Base-by-base conservation (phyloP, 30 jellyfish, hydroid and myxozoan species). In the Cassiopea andromeda region DNA sequence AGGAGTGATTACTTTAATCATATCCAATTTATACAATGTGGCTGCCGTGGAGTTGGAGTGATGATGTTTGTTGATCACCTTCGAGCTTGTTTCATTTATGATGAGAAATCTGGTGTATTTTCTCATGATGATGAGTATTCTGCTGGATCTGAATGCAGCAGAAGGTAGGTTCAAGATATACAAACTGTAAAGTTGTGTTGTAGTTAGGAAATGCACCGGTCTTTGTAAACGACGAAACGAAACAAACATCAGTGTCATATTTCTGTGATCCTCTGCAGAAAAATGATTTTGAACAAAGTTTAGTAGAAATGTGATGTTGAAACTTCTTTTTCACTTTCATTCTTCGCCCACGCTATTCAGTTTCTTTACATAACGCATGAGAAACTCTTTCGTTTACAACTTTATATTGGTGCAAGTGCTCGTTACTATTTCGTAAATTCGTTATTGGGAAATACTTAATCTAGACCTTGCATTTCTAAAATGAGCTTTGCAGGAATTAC, bases 1-100 rank as follows among this genome's bases (percentile, higher is more conserved):
- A 77, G 86, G 86, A 77, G 86, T 74, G 86, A 70, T 70, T 70
- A 70, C 86, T 12, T 60, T 77, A 77, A 77, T 77, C 74, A 77
- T 43, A 48, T 77, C 75, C 74, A 77, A 77, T 77, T 77, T 77
- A 77, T 77, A 77, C 86, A 77, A 77, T 77, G 86, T 47, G 70
- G 58, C 74, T 77, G 74, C 75, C 75, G 8, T 48, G 49, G 70
- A 8, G 86, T 27, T 77, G 59, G 50, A 77, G 86, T 77, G 59
- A 77, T 77, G 86, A 12, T 77, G 86, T 19, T 77, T 50, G 69
- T 77, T 77, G 54, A 77, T 38, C 15, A 54, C 7, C n/a, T 14
- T 14, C 46, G 44, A 43, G 48, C 16, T 46, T 2, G 19, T 38
- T 17, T 44, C 43, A 18, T 38, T 75, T 77, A 77, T 77, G 12